These are phyloP conservation scores for Melanotaenia duboulayi DNA, from an alignment of 2,113 vertebrate species.

Conservation along the genomic window DNA sequence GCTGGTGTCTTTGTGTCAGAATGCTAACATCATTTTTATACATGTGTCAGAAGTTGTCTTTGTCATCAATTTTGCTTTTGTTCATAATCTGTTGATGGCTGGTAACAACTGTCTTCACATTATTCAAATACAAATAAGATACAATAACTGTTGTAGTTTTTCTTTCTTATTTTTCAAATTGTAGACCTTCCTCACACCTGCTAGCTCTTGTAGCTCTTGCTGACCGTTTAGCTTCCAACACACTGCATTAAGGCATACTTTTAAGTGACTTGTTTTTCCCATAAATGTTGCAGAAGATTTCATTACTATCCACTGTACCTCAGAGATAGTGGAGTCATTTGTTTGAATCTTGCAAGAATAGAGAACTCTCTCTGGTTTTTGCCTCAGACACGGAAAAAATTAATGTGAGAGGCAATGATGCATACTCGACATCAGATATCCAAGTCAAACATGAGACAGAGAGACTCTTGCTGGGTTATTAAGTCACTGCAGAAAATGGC, in stretches of 20 bases:
- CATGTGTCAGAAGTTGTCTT: slow-evolving; percentile 15
- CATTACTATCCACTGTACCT: not conserved
- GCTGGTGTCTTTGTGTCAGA: slow-evolving; percentile 32
- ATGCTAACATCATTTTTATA: slow-evolving; percentile 42
- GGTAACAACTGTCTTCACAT: slow-evolving; percentile 25
- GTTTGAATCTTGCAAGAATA: slow-evolving; percentile 49
- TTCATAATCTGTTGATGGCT: slow-evolving; percentile 22
- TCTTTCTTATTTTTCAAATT: not conserved
- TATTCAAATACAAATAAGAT: slow-evolving; percentile 46
- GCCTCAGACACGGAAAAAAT: slow-evolving; percentile 55
- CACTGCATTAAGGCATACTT: not conserved
- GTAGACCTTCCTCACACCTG: not conserved
- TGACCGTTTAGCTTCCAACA: not conserved
- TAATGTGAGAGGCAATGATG: slow-evolving; percentile 34
- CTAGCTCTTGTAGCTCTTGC: no score
- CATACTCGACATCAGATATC: slow-evolving; percentile 38
- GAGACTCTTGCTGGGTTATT: slow-evolving; percentile 11
- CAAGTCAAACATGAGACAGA: slow-evolving; percentile 20
- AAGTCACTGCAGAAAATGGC: slow-evolving; percentile 3
- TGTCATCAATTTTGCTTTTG: slow-evolving; percentile 19
- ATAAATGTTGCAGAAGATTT: slow-evolving; percentile 21
- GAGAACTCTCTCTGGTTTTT: slow-evolving; percentile 56
- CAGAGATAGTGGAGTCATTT: slow-evolving; percentile 26
- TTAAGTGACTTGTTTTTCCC: slow-evolving; percentile 35
- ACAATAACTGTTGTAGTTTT: not conserved